phyloP scores from a whole-genome alignment of 2,113 vertebrate genomes.

The Pitta sordida region DNA sequence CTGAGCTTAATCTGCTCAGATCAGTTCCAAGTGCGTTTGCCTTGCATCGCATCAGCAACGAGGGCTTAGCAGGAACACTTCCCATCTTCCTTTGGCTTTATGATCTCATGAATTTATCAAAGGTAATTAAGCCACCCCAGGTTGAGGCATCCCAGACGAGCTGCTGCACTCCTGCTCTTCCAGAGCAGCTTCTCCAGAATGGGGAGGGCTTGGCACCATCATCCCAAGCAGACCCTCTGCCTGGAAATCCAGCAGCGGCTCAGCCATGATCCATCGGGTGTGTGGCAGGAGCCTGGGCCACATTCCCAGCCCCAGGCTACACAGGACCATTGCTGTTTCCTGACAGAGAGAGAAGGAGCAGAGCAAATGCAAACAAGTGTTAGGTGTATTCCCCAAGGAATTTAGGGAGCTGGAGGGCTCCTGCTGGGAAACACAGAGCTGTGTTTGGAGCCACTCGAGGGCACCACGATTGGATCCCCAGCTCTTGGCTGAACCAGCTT shows the following conservation, averaged over 20 bases:
- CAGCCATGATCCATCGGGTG: accelerated
- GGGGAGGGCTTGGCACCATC: neutral
- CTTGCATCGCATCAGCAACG: neutral
- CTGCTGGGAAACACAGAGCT: neutral
- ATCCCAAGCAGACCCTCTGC: neutral
- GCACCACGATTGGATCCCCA: neutral
- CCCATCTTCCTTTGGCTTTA: neutral
- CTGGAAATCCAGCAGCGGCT: neutral
- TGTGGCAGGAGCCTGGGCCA: neutral
- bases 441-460: neutral
- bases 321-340: neutral
- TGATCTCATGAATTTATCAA: neutral
- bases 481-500: neutral
- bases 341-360: neutral
- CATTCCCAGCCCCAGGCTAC: neutral
- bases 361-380: neutral
- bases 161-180: neutral
- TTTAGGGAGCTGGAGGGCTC: neutral
- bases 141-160: neutral
- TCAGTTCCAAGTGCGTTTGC: neutral
- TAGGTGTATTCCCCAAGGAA: neutral
- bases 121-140: neutral
- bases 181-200: neutral
- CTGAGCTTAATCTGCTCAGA: neutral
- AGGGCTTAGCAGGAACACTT: neutral